These are phyloP conservation scores for Drosophila saltans DNA, from an alignment of 1,140 invertebrate genomes.

Conservation along the genomic window DNA sequence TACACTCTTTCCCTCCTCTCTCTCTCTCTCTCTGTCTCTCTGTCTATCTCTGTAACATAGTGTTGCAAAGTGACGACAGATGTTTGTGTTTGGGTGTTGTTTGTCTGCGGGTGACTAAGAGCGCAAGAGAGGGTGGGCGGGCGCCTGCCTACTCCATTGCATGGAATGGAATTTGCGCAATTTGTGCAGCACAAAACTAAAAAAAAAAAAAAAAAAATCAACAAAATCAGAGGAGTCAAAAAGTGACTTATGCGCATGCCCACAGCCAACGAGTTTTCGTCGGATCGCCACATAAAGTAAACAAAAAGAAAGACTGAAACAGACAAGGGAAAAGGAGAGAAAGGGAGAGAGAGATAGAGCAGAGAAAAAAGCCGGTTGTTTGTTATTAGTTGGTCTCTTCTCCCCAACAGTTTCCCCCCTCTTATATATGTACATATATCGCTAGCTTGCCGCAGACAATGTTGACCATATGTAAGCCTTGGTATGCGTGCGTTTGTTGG, in stretches of 20 bases:
- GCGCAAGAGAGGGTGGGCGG: conserved; percentile 17
- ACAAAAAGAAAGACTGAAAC: conserved; percentile 35
- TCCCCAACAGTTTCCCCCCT: not conserved
- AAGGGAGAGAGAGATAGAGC: conserved; percentile 29
- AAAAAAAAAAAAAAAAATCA: conserved; percentile 19
- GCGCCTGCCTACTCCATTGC: conserved; percentile 20
- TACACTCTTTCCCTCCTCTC: conserved; percentile 4
- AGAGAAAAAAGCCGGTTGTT: conserved; percentile 73
- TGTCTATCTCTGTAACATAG: conserved; percentile 30
- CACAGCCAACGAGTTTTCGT: conserved; percentile 30
- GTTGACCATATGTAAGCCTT: conserved; percentile 63
- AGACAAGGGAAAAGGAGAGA: conserved; percentile 12
- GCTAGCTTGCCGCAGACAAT: conserved; percentile 36
- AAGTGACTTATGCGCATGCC: conserved; percentile 73
- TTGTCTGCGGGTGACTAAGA: not conserved
- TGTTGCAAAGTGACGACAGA: conserved; percentile 65
- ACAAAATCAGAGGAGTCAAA: conserved; percentile 27
- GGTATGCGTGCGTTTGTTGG: conserved; percentile 72
- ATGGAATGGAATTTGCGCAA: conserved; percentile 77
- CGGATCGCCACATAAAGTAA: conserved; percentile 57
- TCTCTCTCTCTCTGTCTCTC: not conserved
- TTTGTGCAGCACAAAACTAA: conserved; percentile 42
- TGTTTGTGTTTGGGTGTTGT: conserved; percentile 30
- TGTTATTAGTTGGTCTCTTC: conserved; percentile 67
- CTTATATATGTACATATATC: not conserved